Evolutionary conservation across 2,888 invertebrate genomes (phyloP), one percentile per base, ranked within the genome.

Genomic region (Xylocampa areola): DNA sequence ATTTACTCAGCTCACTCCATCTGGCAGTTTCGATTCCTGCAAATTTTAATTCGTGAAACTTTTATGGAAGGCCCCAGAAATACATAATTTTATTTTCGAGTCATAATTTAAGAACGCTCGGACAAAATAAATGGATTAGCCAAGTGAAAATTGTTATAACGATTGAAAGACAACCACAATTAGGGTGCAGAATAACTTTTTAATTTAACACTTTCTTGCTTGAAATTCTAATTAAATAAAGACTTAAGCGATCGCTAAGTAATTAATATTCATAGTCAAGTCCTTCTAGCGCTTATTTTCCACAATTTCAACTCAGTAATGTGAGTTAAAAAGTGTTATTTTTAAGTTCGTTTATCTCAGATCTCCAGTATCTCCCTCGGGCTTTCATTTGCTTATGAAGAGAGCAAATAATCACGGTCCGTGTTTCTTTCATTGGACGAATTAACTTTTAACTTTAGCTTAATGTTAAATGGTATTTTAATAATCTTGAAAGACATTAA

Each of bases 231-330:
- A 75, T 70, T 62, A 70, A 72, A 68, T 61, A 47, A 53, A 64
- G 54, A 41, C 54, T 54, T 55, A 68, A 58, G 53, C 40, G 58
- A 68, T 70, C 47, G 50, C 45, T 72, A 33, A 69, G 68, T 50
- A 49, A 73, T 73, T 73, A 70, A 70, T 73, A 65, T 65, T 71
- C 71, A 68, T 57, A 52, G 49, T 39, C 37, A 36, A 55, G 55
- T 55, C 49, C 48, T 47, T 30, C 55, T 53, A 50, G 45, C 41
- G 67, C 40, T 54, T 52, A 53, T 59, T 69, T 60, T 44, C 45
- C 30, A 60, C 53, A 66, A 51, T 54, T 72, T 51, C 25, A 39
- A 54, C 40, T 49, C 32, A 5, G 37, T 50, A 72, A 61, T 41
- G 57, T 37, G 47, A 62, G 41, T 54, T 53, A n/a, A 47, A 53